A percentile compares a stretch with the other conserved stretches of the same genome.
Conservation (phyloP, 2,113 vertebrate species). For the Cyanistes caeruleus region DNA sequence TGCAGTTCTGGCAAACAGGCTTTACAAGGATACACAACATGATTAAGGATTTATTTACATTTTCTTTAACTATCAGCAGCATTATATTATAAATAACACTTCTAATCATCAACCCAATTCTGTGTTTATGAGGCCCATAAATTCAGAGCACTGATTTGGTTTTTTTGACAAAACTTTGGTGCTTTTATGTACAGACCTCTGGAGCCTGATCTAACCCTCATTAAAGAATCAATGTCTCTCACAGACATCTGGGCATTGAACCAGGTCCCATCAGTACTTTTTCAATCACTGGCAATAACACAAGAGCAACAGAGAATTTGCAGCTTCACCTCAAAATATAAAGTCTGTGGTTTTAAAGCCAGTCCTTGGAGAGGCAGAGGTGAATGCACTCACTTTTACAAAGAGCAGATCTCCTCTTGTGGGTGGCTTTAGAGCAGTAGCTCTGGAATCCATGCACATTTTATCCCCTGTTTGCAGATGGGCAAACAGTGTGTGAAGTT, state of each 20-base stretch:
- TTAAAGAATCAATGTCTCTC: background rate
- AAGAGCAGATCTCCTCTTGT: background rate
- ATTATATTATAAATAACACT: background rate
- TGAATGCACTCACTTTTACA: background rate
- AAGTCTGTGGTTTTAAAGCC: background rate
- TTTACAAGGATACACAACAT: background rate
- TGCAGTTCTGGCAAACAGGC: background rate
- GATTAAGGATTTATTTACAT: conserved; percentile 56
- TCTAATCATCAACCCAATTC: background rate
- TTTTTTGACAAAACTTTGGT: background rate
- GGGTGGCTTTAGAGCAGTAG: background rate
- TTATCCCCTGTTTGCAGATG: background rate
- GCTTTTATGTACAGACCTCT: background rate
- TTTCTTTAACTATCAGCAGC: conserved; percentile 22
- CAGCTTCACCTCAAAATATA: background rate
- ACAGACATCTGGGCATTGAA: background rate
- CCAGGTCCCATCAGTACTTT: background rate
- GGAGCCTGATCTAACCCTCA: background rate
- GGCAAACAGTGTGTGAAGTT: background rate
- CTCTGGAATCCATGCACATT: background rate
- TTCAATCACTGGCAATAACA: background rate
- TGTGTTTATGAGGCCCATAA: background rate
- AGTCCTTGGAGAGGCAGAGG: background rate
- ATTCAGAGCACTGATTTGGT: background rate
- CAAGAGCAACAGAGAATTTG: background rate